These are phyloP conservation scores for Cairina moschata DNA, from an alignment of 2,113 vertebrate genomes.

Conservation along the genomic window DNA sequence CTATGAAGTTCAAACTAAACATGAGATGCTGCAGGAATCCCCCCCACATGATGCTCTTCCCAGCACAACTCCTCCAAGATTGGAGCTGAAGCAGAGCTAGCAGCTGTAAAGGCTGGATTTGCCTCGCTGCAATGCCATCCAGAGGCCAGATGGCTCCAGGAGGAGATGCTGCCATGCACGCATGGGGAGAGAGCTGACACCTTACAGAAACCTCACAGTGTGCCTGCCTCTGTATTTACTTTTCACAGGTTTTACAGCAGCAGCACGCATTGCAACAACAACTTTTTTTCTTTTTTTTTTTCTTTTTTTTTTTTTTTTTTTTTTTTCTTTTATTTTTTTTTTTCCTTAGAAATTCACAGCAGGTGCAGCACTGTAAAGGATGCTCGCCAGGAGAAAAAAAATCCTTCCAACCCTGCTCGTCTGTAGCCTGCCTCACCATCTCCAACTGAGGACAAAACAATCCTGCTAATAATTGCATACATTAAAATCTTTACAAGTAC, in stretches of 20 bases:
- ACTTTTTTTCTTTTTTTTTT: no score
- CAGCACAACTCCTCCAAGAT: neutral
- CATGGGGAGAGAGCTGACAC: neutral
- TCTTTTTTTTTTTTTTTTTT: no score
- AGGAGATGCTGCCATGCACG: neutral
- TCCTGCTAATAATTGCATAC: neutral
- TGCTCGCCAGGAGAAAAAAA: neutral
- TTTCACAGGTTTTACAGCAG: neutral
- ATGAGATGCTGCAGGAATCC: neutral
- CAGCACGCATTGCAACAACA: neutral
- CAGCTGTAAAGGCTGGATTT: neutral
- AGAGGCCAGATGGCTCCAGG: neutral
- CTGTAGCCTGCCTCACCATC: neutral
- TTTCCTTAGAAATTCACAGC: neutral
- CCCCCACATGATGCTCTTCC: neutral
- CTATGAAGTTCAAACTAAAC: no score
- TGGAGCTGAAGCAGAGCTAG: neutral
- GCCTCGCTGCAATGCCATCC: neutral
- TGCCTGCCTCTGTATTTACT: neutral
- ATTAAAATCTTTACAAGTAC: neutral
- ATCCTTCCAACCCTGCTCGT: neutral
- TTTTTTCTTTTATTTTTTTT: neutral
- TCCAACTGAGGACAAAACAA: neutral
- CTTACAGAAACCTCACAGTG: rapidly evolving
- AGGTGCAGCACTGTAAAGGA: neutral